These are phyloP conservation scores for Atta cephalotes DNA, from an alignment of 1,140 invertebrate species.

Conservation along the genomic window DNA sequence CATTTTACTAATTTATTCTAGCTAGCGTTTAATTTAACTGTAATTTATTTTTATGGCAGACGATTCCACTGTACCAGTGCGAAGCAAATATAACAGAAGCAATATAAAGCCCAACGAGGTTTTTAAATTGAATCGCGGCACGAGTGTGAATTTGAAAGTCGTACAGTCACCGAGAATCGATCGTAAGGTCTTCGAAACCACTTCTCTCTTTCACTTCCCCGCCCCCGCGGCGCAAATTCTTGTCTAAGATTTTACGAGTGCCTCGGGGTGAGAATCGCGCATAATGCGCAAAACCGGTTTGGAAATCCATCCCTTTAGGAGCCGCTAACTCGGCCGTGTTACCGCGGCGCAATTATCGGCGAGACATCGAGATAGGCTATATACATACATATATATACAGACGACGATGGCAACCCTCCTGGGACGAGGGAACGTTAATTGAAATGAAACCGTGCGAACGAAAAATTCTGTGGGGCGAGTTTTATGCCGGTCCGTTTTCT, in stretches of 20 bases:
- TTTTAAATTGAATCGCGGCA: conserved; percentile 55
- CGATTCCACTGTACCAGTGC: neutral
- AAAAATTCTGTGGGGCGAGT: conserved; percentile 78
- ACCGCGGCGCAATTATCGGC: conserved; percentile 75
- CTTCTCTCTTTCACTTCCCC: neutral
- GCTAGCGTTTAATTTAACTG: conserved; percentile 14
- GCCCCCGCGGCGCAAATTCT: conserved; percentile 46
- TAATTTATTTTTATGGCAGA: conserved; percentile 10
- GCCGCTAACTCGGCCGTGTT: conserved; percentile 72
- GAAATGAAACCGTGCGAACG: conserved; percentile 83
- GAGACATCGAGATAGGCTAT: conserved; percentile 72
- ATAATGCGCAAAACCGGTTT: conserved; percentile 77
- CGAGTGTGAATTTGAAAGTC: conserved; percentile 52
- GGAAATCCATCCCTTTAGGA: conserved; percentile 77
- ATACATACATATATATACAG: neutral
- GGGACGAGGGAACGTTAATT: conserved; percentile 79
- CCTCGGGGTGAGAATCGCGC: conserved; percentile 72
- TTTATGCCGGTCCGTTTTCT: conserved; percentile 57
- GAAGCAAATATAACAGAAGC: conserved; percentile 24
- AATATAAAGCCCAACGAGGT: conserved; percentile 41
- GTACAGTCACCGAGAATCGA: conserved; percentile 55
- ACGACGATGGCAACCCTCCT: conserved; percentile 58
- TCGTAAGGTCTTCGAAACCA: conserved; percentile 32
- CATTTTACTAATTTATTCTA: neutral
- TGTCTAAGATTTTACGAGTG: conserved; percentile 59